Percentiles rank a stretch among this genome's conserved stretches.
Conservation (phyloP, 2,888 invertebrate species). For the Neelides folsomi region DNA sequence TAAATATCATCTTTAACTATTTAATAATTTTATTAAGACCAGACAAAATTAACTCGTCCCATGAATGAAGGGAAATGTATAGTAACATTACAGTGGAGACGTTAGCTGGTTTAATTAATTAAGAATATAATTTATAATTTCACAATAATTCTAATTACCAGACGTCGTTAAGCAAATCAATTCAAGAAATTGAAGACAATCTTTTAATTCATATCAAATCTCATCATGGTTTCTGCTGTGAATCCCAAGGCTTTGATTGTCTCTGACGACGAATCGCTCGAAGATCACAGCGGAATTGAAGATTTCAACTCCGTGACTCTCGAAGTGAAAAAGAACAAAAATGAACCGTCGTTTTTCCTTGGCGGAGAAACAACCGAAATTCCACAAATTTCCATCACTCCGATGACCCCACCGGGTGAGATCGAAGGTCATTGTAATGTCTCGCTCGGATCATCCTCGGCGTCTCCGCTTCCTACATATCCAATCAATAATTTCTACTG, state of each 20-base stretch:
- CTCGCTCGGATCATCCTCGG: conserved; percentile 20
- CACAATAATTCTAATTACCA: too few species aligned
- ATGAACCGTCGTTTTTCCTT: background rate
- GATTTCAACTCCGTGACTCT: conserved; percentile 34
- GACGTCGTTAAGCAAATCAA: too few species aligned
- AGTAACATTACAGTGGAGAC: too few species aligned
- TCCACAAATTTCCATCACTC: conserved; percentile 26
- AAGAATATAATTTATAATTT: too few species aligned
- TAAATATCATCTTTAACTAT: too few species aligned
- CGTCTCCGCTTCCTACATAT: conserved; percentile 12
- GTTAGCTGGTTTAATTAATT: too few species aligned
- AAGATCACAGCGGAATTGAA: conserved; percentile 20
- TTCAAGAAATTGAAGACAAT: too few species aligned
- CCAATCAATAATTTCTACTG: conserved; percentile 16
- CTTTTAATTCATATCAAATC: too few species aligned
- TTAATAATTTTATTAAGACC: too few species aligned
- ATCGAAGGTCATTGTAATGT: conserved; percentile 26
- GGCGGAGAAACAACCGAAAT: conserved; percentile 3
- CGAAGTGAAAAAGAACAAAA: conserved; percentile 28
- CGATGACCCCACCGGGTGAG: conserved; percentile 27
- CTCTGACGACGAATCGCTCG: conserved; percentile 28
- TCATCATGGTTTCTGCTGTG: too few species aligned
- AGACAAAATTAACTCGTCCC: too few species aligned
- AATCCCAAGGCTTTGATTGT: conserved; percentile 2
- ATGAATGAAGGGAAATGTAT: too few species aligned